phyloP scores from a whole-genome alignment of 2,113 vertebrate genomes.

The Alethe diademata region DNA sequence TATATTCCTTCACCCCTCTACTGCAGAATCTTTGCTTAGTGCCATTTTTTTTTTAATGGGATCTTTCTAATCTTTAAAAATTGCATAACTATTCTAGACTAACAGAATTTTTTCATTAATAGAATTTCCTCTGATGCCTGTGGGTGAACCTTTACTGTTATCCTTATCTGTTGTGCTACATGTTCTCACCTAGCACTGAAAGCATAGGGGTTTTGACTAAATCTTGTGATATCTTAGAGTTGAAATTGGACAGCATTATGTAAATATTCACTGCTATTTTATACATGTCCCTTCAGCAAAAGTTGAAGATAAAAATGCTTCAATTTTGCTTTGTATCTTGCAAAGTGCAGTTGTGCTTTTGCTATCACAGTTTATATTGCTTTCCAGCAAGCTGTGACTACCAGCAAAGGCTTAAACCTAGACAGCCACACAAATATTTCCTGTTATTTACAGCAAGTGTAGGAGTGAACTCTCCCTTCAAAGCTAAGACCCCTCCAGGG shows the following conservation, averaged over 20 bases:
- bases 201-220: not conserved
- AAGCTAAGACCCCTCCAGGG: not conserved
- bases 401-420: not conserved
- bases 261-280: not conserved
- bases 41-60: not conserved
- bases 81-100: not conserved
- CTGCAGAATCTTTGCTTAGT: not conserved
- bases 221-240: not conserved
- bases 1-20: not conserved
- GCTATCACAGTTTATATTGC: not conserved
- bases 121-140: not conserved
- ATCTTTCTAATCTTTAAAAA: not conserved
- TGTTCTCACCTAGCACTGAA: not conserved
- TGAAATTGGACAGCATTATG: not conserved
- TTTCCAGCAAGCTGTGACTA: not conserved
- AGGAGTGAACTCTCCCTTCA: not conserved
- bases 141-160: not conserved
- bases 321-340: not conserved
- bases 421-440: not conserved
- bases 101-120: not conserved
- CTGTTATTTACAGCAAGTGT: not conserved
- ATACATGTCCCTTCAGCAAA: not conserved
- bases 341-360: not conserved
- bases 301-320: not conserved
- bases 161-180: not conserved